These are phyloP conservation scores for Seriola rivoliana DNA, from an alignment of 2,113 vertebrate genomes.

Conservation along the genomic window DNA sequence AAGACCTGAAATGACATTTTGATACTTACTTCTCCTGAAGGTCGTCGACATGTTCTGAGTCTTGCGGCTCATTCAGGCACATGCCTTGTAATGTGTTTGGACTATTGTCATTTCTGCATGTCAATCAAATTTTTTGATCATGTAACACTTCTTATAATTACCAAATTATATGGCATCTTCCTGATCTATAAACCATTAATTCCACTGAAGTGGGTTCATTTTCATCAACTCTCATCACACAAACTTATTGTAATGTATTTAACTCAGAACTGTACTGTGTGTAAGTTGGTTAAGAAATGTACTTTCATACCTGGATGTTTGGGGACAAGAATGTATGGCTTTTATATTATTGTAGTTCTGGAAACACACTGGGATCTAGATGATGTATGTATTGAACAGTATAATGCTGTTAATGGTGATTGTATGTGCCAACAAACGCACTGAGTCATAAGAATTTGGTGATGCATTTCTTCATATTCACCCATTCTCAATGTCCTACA, in stretches of 20 bases:
- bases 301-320: slow-evolving; percentile 53
- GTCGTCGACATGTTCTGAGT: background rate
- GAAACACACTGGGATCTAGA: slow-evolving; percentile 29
- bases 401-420: slow-evolving; percentile 44
- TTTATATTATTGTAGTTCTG: slow-evolving; percentile 24
- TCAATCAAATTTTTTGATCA: slow-evolving; percentile 29
- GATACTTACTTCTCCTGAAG: background rate
- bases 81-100: slow-evolving; percentile 25
- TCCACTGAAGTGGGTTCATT: background rate
- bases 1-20: slow-evolving; percentile 31
- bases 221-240: slow-evolving; percentile 6
- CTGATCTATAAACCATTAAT: slow-evolving; percentile 25
- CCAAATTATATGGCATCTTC: slow-evolving; percentile 20
- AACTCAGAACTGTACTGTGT: slow-evolving; percentile 33
- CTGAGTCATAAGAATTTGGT: slow-evolving; percentile 29
- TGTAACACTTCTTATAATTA: slow-evolving; percentile 31
- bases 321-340: slow-evolving; percentile 38
- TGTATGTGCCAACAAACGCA: slow-evolving; percentile 49
- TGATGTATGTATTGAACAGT: slow-evolving; percentile 30
- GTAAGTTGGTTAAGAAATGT: background rate
- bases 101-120: slow-evolving; percentile 56
- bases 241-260: slow-evolving; percentile 16
- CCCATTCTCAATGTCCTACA: slow-evolving; percentile 4
- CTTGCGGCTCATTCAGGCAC: background rate
- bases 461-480: slow-evolving; percentile 24